Base-by-base conservation (phyloP, 2,113 vertebrate genomes). In the Todiramphus saurophagus region DNA sequence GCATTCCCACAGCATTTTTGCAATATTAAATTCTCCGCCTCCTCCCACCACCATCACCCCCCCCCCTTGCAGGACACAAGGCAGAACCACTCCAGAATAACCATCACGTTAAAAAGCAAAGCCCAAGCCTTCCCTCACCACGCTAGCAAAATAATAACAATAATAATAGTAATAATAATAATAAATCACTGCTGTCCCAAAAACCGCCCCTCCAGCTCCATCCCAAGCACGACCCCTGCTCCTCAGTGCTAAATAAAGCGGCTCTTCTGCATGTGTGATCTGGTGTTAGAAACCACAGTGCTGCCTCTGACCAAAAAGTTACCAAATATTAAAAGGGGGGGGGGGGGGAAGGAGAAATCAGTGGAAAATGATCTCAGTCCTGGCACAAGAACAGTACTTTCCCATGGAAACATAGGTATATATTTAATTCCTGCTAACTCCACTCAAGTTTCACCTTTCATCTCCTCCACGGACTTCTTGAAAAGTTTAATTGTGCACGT, bases 361-460 rank as follows among this genome's bases (percentile, higher is more conserved):
- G 83, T 97, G 97, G 96, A 97, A 98, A 98, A 97, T 96, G 81
- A 98, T 95, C 96, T 97, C 95, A 97, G 94, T 39, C 75, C 92
- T 97, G 96, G 96, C 97, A 96, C 76, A 60, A 81, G 93, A 93
- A 97, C 91, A 94, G 96, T 95, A 97, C 94, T 90, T 97, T 89
- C 95, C 97, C 96, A 96, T 97, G 97, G 97, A 97, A 98, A 98
- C 96, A 94, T 89, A 97, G 96, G 91, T 95, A 96, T 95, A 96
- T 96, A 96, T 98, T 97, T 96, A 98, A 97, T 98, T 97, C 94
- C 96, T 41, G 90, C 51, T 76, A 97, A 97, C 95, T 98, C 92
- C 96, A 76, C 95, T 97, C 96, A 72, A 97, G 97, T 97, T 98
- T 97, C 96, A 97, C 97, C 97, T 97, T 97, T 96, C 96, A 94